Percentiles rank a stretch among this genome's conserved stretches.
phyloP scores from a whole-genome alignment of 1,140 invertebrate genomes.

The Nylanderia fulva region DNA sequence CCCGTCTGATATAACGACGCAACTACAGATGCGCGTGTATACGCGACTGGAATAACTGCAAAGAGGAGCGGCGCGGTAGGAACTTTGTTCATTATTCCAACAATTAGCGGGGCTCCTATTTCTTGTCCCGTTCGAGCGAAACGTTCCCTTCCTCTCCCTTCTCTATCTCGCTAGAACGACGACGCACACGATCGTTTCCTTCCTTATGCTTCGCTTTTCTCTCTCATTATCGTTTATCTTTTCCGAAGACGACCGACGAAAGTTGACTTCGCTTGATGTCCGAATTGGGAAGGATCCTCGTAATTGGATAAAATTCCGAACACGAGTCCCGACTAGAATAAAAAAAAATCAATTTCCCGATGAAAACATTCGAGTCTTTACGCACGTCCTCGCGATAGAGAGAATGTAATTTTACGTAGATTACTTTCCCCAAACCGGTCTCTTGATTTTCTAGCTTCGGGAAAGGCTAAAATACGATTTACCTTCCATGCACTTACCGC shows the following conservation, averaged over 20 bases:
- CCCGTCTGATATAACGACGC: constrained; percentile 52
- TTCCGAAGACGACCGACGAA: constrained; percentile 41
- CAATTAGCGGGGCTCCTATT: constrained; percentile 79
- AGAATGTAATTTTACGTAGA: constrained; percentile 7
- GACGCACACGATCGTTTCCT: constrained; percentile 24
- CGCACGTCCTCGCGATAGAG: background rate
- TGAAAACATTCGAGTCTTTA: background rate
- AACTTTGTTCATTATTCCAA: constrained; percentile 82
- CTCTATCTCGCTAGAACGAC: background rate
- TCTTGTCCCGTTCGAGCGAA: constrained; percentile 72
- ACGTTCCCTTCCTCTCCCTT: background rate
- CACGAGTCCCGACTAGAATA: background rate
- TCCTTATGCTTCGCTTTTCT: constrained; percentile 13
- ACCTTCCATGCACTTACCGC: constrained; percentile 42
- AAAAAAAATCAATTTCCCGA: background rate
- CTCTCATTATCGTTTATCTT: constrained; percentile 39
- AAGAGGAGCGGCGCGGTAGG: constrained; percentile 41
- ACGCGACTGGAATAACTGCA: constrained; percentile 66
- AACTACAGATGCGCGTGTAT: constrained; percentile 62
- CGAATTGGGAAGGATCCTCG: background rate
- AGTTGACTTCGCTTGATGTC: constrained; percentile 1
- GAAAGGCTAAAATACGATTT: constrained; percentile 62
- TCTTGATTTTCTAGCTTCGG: background rate
- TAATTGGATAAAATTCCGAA: background rate
- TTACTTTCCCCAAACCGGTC: background rate